Percentiles rank a stretch among this genome's conserved stretches.
Conservation (phyloP, 2,113 vertebrate species). For the Mus spicilegus region DNA sequence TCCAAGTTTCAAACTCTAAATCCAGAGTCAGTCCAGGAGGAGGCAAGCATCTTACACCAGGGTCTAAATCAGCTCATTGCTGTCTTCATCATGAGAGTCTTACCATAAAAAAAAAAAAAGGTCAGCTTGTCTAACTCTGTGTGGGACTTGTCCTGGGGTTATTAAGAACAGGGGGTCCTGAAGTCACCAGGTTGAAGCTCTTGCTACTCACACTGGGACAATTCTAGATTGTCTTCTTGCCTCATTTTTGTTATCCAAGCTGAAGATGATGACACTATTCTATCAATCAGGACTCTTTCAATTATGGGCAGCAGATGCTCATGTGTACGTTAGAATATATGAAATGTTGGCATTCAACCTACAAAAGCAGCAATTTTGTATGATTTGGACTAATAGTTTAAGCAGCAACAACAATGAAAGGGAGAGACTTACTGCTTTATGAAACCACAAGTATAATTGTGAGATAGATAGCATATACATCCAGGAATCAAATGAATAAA, state of each 20-base stretch:
- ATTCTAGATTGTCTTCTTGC: neutral
- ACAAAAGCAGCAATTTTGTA: neutral
- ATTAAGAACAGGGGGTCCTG: conserved; percentile 1
- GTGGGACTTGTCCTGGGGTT: neutral
- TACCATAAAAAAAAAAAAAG: neutral
- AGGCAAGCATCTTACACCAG: neutral
- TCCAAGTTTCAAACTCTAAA: neutral
- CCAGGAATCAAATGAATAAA: neutral
- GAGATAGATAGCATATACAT: neutral
- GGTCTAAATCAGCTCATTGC: neutral
- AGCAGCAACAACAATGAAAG: neutral
- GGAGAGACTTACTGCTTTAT: neutral
- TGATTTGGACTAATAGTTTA: neutral
- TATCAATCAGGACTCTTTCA: neutral
- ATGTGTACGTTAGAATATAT: neutral
- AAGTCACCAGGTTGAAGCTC: conserved; percentile 21
- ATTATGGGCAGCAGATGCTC: conserved; percentile 29
- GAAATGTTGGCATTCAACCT: conserved; percentile 3
- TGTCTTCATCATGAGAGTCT: conserved; percentile 2
- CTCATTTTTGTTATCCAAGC: conserved; percentile 15
- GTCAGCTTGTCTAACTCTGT: neutral
- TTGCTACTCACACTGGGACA: neutral
- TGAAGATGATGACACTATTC: neutral
- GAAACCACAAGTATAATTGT: neutral
- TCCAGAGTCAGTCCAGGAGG: neutral